Evolutionary conservation across 1,140 invertebrate species (phyloP), one percentile per base, ranked within the genome.

Genomic region (Pachypsylla venusta): DNA sequence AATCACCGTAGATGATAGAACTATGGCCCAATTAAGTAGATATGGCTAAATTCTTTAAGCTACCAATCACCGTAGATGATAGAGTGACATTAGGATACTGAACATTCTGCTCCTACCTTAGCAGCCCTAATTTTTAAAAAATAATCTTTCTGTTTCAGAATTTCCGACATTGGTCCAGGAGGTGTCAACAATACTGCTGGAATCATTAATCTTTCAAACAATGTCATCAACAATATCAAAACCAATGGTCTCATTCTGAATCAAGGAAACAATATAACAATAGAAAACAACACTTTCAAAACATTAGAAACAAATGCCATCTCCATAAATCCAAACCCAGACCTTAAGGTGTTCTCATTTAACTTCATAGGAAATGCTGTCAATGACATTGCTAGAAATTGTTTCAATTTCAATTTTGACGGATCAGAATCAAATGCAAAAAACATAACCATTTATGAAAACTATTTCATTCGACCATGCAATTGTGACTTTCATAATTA

Each of bases 241-340:
- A 69, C 71, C 12, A 69, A 69, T 25, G 77, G 78, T 19, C 76
- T 85, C 25, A 72, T 73, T 19, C 67, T 87, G 10, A 72, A 76
- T 5, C 74, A 79, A 4, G 83, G 81, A 78, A 83, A 79, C 64
- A 75, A 70, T 60, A 72, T 85, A 13, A 65, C 69, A 5, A 77
- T 86, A 61, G 77, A 81, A 56, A 69, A 76, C 57, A 85, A 85
- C 64, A 73, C 76, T 16, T 84, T 85, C 64, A 69, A 77, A 22
- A 67, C 72, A 25, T 63, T 85, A 2, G 72, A 77, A 7, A 58
- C 70, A 0, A 72, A 79, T 39, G 77, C 80, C 20, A 76, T 71
- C 1, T 62, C 63, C 65, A 1, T 62, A 48, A 12, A 69, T 72
- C 60, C 60, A 70, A 59, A 65, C 70, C 60, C 62, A n/a, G 40